These are phyloP conservation scores for Bombus consobrinus DNA, from an alignment of 1,140 invertebrate genomes.

Conservation along the genomic window DNA sequence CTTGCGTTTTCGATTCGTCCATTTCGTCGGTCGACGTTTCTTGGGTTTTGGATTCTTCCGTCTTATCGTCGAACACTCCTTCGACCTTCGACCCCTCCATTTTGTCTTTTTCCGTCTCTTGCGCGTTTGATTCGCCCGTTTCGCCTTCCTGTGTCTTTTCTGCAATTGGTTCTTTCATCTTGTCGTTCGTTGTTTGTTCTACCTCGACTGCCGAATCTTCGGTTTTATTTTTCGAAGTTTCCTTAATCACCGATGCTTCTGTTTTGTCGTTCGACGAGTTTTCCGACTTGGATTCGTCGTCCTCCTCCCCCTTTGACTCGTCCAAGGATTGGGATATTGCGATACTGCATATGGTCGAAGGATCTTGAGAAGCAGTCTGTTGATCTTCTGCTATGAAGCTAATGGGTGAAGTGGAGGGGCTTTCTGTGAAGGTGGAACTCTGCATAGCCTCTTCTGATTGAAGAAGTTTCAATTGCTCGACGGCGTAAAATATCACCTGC, in stretches of 20 bases:
- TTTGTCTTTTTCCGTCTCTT: not conserved
- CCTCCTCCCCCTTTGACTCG: not conserved
- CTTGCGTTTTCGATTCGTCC: not conserved
- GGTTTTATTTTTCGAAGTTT: not conserved
- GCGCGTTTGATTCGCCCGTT: not conserved
- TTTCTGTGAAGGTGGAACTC: not conserved
- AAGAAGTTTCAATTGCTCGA: slow-evolving; percentile 73
- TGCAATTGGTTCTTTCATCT: not conserved
- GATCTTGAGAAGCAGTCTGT: not conserved
- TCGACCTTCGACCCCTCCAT: not conserved
- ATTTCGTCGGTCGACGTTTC: not conserved
- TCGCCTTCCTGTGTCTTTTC: not conserved
- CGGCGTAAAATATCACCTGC: slow-evolving; percentile 79
- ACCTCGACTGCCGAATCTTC: not conserved
- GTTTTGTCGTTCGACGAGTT: not conserved
- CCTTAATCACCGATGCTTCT: not conserved
- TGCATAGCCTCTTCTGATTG: slow-evolving; percentile 64
- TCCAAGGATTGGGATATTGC: not conserved
- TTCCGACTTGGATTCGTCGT: not conserved
- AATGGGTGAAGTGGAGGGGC: not conserved
- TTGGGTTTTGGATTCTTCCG: not conserved
- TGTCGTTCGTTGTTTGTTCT: not conserved
- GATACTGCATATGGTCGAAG: not conserved
- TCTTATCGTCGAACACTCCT: not conserved
- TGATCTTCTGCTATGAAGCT: not conserved